These are phyloP conservation scores for Nesidiocoris tenuis DNA, from an alignment of 2,888 invertebrate species.

Conservation along the genomic window DNA sequence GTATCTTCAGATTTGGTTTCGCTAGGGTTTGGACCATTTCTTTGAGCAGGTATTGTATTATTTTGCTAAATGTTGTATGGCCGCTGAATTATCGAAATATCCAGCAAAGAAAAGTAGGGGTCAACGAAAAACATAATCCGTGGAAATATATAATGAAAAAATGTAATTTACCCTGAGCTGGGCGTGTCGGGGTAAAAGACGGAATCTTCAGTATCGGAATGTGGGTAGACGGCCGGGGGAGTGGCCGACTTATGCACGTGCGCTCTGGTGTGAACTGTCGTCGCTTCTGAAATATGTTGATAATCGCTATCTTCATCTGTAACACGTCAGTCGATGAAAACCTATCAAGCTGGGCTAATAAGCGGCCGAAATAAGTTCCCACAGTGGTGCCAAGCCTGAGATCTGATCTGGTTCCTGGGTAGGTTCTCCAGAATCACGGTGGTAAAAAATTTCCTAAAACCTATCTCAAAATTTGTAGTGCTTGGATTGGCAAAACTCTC, in stretches of 20 bases:
- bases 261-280: slow-evolving; percentile 52
- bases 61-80: too few species aligned
- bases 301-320: slow-evolving; percentile 58
- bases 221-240: slow-evolving; percentile 50
- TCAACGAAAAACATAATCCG: too few species aligned
- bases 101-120: too few species aligned
- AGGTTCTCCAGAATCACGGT: too few species aligned
- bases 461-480: too few species aligned
- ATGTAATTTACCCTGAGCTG: slow-evolving; percentile 48
- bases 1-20: too few species aligned
- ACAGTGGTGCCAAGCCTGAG: neutral
- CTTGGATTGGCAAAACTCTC: too few species aligned
- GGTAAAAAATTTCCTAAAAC: too few species aligned
- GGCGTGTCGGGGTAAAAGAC: slow-evolving; percentile 53
- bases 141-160: neutral
- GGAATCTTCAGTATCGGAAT: slow-evolving; percentile 52
- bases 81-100: too few species aligned
- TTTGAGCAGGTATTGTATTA: too few species aligned
- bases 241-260: slow-evolving; percentile 46
- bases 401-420: neutral
- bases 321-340: slow-evolving; percentile 8
- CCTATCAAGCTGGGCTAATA: neutral
- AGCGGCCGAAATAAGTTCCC: neutral
- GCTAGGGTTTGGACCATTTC: too few species aligned
- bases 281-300: slow-evolving; percentile 61